These are phyloP conservation scores for Apogon talboti DNA, from an alignment of 2,797 vertebrate species.

Conservation along the genomic window DNA sequence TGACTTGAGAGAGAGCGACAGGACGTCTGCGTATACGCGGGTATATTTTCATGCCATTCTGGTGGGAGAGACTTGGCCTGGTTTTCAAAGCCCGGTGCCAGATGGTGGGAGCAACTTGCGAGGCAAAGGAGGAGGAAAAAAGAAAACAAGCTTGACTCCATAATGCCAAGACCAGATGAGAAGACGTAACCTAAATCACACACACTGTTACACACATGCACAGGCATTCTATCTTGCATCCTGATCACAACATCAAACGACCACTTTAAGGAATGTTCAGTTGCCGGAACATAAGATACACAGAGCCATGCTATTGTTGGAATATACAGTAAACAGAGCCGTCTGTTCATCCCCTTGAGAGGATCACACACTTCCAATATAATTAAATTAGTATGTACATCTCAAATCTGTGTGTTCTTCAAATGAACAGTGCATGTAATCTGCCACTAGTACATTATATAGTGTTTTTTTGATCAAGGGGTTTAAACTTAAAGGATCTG, in stretches of 20 bases:
- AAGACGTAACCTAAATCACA: slow-evolving; percentile 76
- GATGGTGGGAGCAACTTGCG: slow-evolving; percentile 81
- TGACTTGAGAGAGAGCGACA: slow-evolving; percentile 72
- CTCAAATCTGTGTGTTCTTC: slow-evolving; percentile 7
- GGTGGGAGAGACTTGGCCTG: slow-evolving; percentile 84
- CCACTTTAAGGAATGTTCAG: slow-evolving; percentile 56
- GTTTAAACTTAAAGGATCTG: too few relatives aligned
- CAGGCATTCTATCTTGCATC: slow-evolving; percentile 52
- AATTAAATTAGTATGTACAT: slow-evolving; percentile 30
- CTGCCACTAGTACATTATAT: not conserved
- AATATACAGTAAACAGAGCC: slow-evolving; percentile 40
- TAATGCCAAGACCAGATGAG: slow-evolving; percentile 81
- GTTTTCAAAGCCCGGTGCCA: slow-evolving; percentile 82
- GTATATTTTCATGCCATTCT: slow-evolving; percentile 82
- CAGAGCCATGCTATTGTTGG: slow-evolving; percentile 40
- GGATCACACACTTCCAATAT: slow-evolving; percentile 32
- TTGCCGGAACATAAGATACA: slow-evolving; percentile 29
- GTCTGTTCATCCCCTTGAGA: slow-evolving; percentile 48
- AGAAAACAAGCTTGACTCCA: slow-evolving; percentile 76
- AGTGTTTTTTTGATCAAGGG: too few relatives aligned
- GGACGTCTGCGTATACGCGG: slow-evolving; percentile 68
- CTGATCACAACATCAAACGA: slow-evolving; percentile 69
- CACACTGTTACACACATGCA: slow-evolving; percentile 41
- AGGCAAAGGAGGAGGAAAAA: slow-evolving; percentile 76
- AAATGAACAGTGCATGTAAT: not conserved